Evolutionary conservation across 2,888 invertebrate genomes (phyloP).

Genomic region (Aphodius sticticus): DNA sequence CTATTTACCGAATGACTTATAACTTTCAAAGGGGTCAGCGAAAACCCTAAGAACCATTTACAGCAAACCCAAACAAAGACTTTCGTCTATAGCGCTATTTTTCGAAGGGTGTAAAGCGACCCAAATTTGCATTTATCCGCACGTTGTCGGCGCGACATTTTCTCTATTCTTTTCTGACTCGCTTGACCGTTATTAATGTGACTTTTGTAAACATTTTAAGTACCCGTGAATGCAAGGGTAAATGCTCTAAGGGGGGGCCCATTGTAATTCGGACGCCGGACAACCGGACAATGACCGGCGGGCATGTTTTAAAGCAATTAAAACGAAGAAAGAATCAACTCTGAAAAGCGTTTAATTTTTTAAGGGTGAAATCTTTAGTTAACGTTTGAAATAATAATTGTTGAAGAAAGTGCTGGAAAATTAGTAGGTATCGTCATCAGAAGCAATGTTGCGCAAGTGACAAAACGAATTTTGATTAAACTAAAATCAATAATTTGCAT

Average conservation of each 20-base stretch:
- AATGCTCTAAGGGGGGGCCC: not conserved
- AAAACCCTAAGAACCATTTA: not conserved
- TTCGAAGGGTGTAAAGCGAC: constrained; percentile 14
- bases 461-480: no score
- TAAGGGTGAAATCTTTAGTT: no score
- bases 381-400: no score
- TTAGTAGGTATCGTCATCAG: no score
- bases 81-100: not conserved
- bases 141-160: constrained; percentile 16
- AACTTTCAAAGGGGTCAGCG: not conserved
- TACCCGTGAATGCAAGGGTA: constrained; percentile 17
- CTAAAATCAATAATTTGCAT: no score
- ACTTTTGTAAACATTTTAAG: constrained; percentile 54
- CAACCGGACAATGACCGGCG: not conserved
- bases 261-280: not conserved
- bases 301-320: not conserved
- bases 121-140: constrained; percentile 22
- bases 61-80: not conserved
- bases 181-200: constrained; percentile 58
- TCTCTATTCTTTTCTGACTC: constrained; percentile 36
- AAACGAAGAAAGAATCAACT: not conserved
- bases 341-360: no score
- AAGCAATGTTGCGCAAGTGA: no score
- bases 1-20: constrained; percentile 4
- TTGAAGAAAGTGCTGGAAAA: no score